Conservation (phyloP, 2,888 invertebrate species). For the Cheilosia grossa region DNA sequence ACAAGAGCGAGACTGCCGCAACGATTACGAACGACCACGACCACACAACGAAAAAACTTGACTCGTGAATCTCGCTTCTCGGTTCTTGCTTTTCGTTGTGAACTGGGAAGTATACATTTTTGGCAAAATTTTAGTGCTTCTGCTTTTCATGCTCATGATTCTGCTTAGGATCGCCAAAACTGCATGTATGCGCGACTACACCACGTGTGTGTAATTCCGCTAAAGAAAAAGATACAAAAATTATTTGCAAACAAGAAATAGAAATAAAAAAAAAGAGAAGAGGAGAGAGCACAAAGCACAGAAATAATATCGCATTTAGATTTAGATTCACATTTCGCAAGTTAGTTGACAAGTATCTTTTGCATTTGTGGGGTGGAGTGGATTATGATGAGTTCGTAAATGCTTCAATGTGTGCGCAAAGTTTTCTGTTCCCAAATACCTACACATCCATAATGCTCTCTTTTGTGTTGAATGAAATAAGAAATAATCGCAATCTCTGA, state of each 20-base stretch:
- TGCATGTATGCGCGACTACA: conserved; percentile 32
- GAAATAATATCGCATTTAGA: conserved; percentile 18
- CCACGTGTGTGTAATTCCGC: conserved; percentile 32
- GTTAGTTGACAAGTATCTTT: conserved; percentile 4
- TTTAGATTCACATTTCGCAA: background rate
- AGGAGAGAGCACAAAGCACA: background rate
- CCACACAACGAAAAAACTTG: conserved; percentile 3
- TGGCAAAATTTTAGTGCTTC: conserved; percentile 42
- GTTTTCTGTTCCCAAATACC: conserved; percentile 1
- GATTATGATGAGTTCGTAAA: background rate
- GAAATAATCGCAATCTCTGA: background rate
- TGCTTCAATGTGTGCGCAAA: conserved; percentile 4
- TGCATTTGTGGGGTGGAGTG: background rate
- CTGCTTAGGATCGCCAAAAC: conserved; percentile 32
- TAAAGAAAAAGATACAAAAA: conserved; percentile 20
- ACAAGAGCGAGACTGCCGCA: conserved; percentile 22
- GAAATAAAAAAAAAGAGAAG: background rate
- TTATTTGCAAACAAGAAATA: conserved; percentile 35
- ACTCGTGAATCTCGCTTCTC: conserved; percentile 13
- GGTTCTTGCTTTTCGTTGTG: background rate
- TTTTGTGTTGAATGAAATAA: background rate
- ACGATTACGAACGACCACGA: conserved; percentile 6
- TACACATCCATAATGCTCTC: background rate
- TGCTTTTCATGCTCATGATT: conserved; percentile 2
- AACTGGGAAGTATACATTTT: conserved; percentile 19